These are phyloP conservation scores for Lepidurus apus DNA, from an alignment of 1,140 invertebrate species.

Conservation along the genomic window DNA sequence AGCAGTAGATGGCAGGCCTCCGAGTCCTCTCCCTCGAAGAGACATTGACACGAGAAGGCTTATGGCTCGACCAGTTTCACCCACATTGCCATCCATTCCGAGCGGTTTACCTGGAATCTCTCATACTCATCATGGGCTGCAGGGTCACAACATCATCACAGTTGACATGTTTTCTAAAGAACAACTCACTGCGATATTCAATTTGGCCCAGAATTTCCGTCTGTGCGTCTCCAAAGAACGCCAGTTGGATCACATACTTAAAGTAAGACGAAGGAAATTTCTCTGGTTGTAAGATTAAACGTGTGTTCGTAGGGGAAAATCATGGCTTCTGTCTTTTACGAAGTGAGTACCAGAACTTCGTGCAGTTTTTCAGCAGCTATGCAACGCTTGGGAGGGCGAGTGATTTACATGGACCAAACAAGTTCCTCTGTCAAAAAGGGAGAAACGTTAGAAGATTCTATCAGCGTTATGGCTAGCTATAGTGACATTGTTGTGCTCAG, in stretches of 20 bases:
- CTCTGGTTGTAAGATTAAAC: not conserved
- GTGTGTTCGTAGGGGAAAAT: conserved; percentile 67
- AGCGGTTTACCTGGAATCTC: conserved; percentile 11
- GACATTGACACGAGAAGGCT: not conserved
- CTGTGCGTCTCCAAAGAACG: conserved; percentile 74
- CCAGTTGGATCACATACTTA: conserved; percentile 75
- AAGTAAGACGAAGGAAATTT: conserved; percentile 46
- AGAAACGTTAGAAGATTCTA: conserved; percentile 86
- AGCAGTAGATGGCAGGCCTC: not conserved
- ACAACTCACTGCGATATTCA: conserved; percentile 87
- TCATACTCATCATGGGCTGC: conserved; percentile 50
- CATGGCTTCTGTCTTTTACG: conserved; percentile 95
- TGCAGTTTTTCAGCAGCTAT: conserved; percentile 95
- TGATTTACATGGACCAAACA: conserved; percentile 80
- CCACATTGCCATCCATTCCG: conserved; percentile 29
- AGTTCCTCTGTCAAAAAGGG: conserved; percentile 94
- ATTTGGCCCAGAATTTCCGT: conserved; percentile 83
- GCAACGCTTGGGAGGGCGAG: conserved; percentile 85
- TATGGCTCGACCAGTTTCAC: conserved; percentile 28
- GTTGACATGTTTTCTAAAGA: conserved; percentile 85
- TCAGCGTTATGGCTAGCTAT: conserved; percentile 77
- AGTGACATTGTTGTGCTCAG: conserved; percentile 88
- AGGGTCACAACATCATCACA: conserved; percentile 73
- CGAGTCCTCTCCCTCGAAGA: conserved; percentile 22
- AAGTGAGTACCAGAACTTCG: conserved; percentile 91